phyloP scores from a whole-genome alignment of 2,888 invertebrate species.

The Cylindroiulus punctatus region DNA sequence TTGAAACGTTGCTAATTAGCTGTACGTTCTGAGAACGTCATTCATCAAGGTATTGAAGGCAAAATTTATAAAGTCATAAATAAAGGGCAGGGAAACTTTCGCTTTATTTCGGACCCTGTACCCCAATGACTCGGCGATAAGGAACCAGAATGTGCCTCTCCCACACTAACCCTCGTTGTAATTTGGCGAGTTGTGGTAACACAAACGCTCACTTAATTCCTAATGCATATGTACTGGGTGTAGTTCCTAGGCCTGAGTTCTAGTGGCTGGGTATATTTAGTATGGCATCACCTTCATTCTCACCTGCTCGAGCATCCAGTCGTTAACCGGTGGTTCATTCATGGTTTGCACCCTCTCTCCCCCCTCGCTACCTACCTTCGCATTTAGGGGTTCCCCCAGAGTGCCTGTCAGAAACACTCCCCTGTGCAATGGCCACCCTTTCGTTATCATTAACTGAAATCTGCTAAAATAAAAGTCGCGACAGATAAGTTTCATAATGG shows the following conservation, averaged over 20 bases:
- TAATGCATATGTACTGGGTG: background rate
- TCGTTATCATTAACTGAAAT: conserved; percentile 47
- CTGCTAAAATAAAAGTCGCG: conserved; percentile 33
- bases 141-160: background rate
- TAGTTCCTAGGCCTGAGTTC: background rate
- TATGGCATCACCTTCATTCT: conserved; percentile 43
- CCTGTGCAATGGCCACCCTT: conserved; percentile 14
- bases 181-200: conserved; percentile 28
- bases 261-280: background rate
- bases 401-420: conserved; percentile 19
- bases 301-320: conserved; percentile 13
- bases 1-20: no score
- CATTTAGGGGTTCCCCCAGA: background rate
- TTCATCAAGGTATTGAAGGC: no score
- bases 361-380: background rate
- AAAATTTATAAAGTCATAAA: no score
- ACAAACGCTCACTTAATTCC: conserved; percentile 33
- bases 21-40: no score
- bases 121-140: background rate
- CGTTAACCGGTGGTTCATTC: conserved; percentile 45
- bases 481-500: conserved; percentile 30
- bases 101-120: background rate
- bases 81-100: background rate
- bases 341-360: background rate
- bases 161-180: background rate